Percentiles rank a stretch among this genome's conserved stretches.
Evolutionary conservation across 2,888 invertebrate genomes (phyloP).

Genomic region (Cylindroiulus punctatus): DNA sequence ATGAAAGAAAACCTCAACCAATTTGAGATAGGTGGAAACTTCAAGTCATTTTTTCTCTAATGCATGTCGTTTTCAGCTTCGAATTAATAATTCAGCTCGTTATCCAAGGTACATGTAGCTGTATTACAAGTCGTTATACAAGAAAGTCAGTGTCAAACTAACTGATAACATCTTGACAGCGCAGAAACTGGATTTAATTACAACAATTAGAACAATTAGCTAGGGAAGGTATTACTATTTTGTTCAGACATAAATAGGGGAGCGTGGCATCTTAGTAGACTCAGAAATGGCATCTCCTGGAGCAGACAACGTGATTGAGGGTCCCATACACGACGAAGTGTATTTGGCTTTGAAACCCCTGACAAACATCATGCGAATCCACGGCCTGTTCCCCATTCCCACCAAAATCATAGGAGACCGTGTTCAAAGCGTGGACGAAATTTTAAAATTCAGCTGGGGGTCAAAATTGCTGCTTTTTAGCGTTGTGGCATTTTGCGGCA

Average conservation of each 20-base stretch:
- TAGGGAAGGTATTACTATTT: background rate
- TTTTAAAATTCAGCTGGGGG: background rate
- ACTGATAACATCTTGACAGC: background rate
- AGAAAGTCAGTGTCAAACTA: background rate
- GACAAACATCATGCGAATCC: constrained; percentile 11
- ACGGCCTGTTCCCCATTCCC: background rate
- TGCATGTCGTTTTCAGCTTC: background rate
- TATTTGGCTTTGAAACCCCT: background rate
- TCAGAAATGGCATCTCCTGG: background rate
- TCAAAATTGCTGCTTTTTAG: background rate
- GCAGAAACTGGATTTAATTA: background rate
- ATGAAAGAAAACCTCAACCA: no score
- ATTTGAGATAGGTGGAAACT: background rate
- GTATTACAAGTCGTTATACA: background rate
- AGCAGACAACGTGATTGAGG: background rate
- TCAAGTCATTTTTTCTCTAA: background rate
- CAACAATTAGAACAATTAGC: constrained; percentile 30
- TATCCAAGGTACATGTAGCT: background rate
- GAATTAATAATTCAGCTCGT: constrained; percentile 1
- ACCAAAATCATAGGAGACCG: background rate
- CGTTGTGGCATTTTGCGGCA: background rate
- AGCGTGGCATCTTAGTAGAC: background rate
- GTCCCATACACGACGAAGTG: background rate
- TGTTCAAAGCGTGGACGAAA: background rate
- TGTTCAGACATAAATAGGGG: background rate